Evolutionary conservation across 2,113 vertebrate species (phyloP).

Genomic region (Thamnophis sirtalis): DNA sequence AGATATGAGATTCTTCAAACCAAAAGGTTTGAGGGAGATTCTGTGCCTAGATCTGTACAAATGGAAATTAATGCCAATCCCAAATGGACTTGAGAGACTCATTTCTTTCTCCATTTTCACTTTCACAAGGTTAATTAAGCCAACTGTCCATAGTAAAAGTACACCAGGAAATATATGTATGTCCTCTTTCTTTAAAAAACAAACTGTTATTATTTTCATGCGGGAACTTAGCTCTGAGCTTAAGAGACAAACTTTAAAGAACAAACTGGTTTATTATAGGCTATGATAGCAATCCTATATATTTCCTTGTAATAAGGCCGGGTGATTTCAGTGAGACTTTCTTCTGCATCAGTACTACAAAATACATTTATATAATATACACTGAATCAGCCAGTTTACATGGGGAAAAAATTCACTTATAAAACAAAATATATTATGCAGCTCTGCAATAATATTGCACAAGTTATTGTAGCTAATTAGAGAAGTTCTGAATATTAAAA

Average conservation of each 20-base stretch:
- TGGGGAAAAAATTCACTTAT: background rate
- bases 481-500: conserved; percentile 14
- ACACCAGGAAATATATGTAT: background rate
- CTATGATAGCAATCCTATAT: background rate
- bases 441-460: background rate
- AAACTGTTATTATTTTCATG: background rate
- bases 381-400: background rate
- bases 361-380: background rate
- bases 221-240: background rate
- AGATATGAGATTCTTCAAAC: background rate
- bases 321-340: background rate
- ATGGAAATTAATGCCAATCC: conserved; percentile 3
- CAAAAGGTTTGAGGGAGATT: background rate
- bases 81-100: conserved; percentile 5
- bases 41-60: background rate
- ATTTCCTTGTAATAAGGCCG: background rate
- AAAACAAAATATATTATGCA: background rate
- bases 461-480: background rate
- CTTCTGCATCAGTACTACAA: background rate
- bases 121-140: conserved; percentile 18
- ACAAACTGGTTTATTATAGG: background rate
- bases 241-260: background rate
- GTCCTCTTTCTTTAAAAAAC: background rate
- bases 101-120: conserved; percentile 8
- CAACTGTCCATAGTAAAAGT: background rate